A percentile compares a stretch with the other conserved stretches of the same genome.
These are phyloP conservation scores for Amphipyra tragopoginis DNA, from an alignment of 2,888 invertebrate genomes.

Conservation along the genomic window DNA sequence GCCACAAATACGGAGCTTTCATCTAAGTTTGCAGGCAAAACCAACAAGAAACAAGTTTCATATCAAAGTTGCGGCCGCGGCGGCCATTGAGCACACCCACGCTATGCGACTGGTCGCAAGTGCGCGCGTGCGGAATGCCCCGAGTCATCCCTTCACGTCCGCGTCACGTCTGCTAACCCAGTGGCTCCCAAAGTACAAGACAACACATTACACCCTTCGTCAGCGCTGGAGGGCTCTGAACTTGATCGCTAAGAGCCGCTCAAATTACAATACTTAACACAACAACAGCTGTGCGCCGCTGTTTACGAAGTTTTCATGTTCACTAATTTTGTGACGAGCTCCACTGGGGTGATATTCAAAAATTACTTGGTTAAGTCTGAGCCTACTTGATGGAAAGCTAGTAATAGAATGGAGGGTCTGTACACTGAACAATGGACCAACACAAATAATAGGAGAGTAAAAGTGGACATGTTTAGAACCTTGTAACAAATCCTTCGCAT, in stretches of 20 bases:
- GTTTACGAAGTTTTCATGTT: constrained; percentile 5
- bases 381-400: neutral
- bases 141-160: neutral
- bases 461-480: neutral
- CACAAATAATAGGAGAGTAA: neutral
- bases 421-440: too few relatives aligned
- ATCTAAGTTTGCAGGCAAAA: constrained; percentile 13
- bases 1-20: constrained; percentile 8
- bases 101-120: neutral
- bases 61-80: constrained; percentile 6
- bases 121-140: neutral
- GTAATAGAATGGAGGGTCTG: neutral
- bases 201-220: neutral
- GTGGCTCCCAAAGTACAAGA: neutral
- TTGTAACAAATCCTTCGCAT: neutral
- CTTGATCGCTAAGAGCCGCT: constrained; percentile 5
- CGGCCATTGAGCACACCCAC: neutral
- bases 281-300: constrained; percentile 8
- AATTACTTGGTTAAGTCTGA: neutral
- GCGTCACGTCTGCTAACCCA: neutral
- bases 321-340: constrained; percentile 1
- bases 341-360: constrained; percentile 1
- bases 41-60: constrained; percentile 20
- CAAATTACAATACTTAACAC: constrained; percentile 7
- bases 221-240: constrained; percentile 1